Evolutionary conservation across 1,140 invertebrate genomes (phyloP).

Genomic region (Scaptomyza graminum): DNA sequence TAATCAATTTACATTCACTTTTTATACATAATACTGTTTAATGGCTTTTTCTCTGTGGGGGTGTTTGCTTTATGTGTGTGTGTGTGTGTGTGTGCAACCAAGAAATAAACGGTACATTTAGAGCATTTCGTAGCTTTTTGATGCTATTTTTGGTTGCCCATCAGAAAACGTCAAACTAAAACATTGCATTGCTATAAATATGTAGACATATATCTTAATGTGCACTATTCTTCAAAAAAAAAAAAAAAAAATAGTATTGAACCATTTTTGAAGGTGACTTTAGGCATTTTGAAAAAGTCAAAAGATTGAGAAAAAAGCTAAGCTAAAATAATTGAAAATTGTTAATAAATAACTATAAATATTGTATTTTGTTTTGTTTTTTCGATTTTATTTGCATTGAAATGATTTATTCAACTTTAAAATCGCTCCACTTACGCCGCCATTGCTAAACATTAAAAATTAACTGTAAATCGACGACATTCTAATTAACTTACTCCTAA

Average conservation of each 20-base stretch:
- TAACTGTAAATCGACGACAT: neutral
- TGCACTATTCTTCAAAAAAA: constrained; percentile 37
- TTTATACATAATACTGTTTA: constrained; percentile 46
- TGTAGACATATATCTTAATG: constrained; percentile 13
- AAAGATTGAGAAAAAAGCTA: neutral
- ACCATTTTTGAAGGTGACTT: constrained; percentile 69
- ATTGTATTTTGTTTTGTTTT: too few species aligned
- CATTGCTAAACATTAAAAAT: neutral
- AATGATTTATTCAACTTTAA: too few species aligned
- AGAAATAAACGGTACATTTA: constrained; percentile 48
- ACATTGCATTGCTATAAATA: constrained; percentile 22
- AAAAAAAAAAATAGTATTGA: constrained; percentile 39
- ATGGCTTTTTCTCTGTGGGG: constrained; percentile 50
- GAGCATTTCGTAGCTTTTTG: constrained; percentile 38
- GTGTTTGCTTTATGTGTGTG: constrained; percentile 10
- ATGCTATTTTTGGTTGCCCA: constrained; percentile 33
- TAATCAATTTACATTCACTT: constrained; percentile 65
- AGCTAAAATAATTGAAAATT: too few species aligned
- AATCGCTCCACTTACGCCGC: too few species aligned
- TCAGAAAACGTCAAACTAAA: constrained; percentile 21
- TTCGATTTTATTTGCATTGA: too few species aligned
- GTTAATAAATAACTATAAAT: too few species aligned
- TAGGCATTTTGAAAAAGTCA: constrained; percentile 16
- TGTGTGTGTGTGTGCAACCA: constrained; percentile 1
- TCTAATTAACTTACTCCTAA: neutral